Conservation (phyloP, 2,888 invertebrate species). For the Archips crataeganus region DNA sequence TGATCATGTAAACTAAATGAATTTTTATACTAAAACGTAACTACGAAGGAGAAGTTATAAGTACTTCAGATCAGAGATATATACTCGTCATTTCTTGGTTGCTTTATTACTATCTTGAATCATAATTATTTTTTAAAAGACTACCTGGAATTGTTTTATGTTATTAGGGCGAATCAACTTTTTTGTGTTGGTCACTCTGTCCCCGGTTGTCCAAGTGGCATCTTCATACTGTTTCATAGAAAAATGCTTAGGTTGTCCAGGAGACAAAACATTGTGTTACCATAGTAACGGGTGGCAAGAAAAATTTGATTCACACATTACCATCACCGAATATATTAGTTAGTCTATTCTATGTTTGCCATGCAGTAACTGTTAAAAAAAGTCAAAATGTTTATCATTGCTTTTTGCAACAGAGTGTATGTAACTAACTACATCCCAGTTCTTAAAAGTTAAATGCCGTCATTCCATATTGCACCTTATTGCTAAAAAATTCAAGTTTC, state of each 20-base stretch:
- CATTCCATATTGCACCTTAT: slow-evolving; percentile 17
- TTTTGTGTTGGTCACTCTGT: too few relatives aligned
- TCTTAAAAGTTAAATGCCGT: slow-evolving; percentile 3
- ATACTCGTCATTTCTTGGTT: background rate
- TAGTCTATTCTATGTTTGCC: slow-evolving; percentile 13
- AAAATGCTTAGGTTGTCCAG: too few relatives aligned
- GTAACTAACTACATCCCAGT: background rate
- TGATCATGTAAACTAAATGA: background rate
- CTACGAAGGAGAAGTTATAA: background rate
- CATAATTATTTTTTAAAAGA: background rate
- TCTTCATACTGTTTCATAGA: too few relatives aligned
- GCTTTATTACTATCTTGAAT: background rate
- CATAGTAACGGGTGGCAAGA: too few relatives aligned
- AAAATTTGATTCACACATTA: background rate
- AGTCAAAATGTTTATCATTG: slow-evolving; percentile 10
- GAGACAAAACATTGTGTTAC: too few relatives aligned
- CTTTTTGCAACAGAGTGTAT: background rate
- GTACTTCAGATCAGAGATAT: background rate
- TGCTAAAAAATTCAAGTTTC: background rate
- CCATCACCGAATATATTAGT: slow-evolving; percentile 26
- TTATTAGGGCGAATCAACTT: background rate
- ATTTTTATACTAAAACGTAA: background rate
- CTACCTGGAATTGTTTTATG: background rate
- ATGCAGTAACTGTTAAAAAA: slow-evolving; percentile 16
- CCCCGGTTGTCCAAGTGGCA: too few relatives aligned